Conservation (phyloP, 2,888 invertebrate genomes). For the Cerastis rubricosa region DNA sequence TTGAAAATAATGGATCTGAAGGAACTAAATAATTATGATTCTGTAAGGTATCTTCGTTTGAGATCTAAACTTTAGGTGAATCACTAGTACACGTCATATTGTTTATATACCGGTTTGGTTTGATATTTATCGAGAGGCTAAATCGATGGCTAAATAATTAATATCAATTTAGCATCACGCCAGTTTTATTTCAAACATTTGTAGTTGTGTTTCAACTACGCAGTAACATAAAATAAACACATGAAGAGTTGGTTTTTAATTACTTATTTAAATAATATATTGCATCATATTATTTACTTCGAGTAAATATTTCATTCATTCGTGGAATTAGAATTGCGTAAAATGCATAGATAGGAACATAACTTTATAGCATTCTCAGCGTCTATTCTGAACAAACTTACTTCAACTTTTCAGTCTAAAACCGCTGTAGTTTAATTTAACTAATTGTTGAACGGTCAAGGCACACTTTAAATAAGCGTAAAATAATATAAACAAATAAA, state of each 20-base stretch:
- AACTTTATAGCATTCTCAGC: neutral
- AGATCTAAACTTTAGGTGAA: no score
- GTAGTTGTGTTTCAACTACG: neutral
- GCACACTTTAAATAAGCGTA: neutral
- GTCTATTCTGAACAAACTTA: neutral
- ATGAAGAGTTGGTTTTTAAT: neutral
- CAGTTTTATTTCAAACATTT: neutral
- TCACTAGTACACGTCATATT: no score
- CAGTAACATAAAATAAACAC: neutral
- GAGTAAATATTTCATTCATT: conserved; percentile 5
- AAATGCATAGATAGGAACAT: neutral
- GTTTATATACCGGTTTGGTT: neutral
- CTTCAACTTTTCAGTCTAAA: neutral
- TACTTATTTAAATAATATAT: conserved; percentile 12
- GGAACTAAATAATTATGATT: no score
- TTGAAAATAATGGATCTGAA: no score
- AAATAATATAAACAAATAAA: neutral
- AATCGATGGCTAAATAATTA: neutral
- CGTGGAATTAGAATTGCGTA: neutral
- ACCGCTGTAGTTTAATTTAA: neutral
- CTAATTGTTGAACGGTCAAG: neutral
- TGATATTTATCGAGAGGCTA: neutral
- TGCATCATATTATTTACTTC: neutral
- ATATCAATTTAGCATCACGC: neutral
- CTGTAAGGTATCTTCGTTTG: no score